Evolutionary conservation across 2,797 vertebrate genomes (phyloP).

Genomic region (Neostethus bicornis): DNA sequence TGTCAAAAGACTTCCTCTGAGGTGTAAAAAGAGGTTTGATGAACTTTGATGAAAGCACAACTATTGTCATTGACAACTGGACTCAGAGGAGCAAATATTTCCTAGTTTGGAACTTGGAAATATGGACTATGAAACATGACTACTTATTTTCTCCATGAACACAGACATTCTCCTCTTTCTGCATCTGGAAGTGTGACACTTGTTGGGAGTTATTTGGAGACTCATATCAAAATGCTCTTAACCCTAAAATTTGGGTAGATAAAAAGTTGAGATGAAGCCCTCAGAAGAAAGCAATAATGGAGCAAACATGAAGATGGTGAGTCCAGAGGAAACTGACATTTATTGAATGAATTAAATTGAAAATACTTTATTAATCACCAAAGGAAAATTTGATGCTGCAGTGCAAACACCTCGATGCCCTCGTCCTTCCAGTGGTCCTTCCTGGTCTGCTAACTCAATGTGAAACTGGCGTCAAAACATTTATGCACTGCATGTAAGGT

Average conservation of each 20-base stretch:
- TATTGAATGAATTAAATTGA: no score
- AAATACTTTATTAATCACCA: no score
- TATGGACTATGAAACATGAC: slow-evolving; percentile 1
- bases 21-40: not conserved
- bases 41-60: slow-evolving; percentile 53
- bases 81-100: slow-evolving; percentile 22
- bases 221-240: not conserved
- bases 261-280: not conserved
- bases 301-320: not conserved
- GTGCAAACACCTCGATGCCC: no score
- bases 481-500: slow-evolving; percentile 35
- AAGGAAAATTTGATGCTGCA: no score
- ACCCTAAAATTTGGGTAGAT: not conserved
- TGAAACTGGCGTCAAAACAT: no score
- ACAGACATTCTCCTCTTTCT: not conserved
- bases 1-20: slow-evolving; percentile 87
- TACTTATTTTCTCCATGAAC: not conserved
- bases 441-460: no score
- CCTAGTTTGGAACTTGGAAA: slow-evolving; percentile 4
- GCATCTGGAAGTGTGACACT: not conserved
- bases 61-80: slow-evolving; percentile 20
- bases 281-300: not conserved
- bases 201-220: not conserved
- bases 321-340: not conserved
- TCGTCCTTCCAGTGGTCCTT: no score